A percentile compares a stretch with the other conserved stretches of the same genome.
Conservation (phyloP, 2,113 vertebrate species). For the Ptychochromis oligacanthus region DNA sequence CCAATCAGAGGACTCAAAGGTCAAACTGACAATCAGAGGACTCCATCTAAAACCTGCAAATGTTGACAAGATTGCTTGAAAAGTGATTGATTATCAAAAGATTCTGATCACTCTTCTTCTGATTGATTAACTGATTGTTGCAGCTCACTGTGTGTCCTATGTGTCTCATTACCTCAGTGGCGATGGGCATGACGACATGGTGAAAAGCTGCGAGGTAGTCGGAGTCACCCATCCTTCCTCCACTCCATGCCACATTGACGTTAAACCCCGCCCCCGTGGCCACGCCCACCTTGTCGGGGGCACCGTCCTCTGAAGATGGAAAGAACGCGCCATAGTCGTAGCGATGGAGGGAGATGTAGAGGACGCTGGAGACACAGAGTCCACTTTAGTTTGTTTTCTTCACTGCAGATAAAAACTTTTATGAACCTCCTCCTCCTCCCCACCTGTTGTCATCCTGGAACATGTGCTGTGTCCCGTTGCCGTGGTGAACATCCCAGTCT, state of each 20-base stretch:
- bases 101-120: background rate
- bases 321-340: slow-evolving; percentile 89
- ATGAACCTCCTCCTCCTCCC: background rate
- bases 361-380: slow-evolving; percentile 69
- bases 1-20: too few relatives aligned
- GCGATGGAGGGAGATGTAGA: slow-evolving; percentile 90
- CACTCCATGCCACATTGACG: slow-evolving; percentile 89
- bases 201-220: slow-evolving; percentile 90
- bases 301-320: slow-evolving; percentile 83
- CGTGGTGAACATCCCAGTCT: slow-evolving; percentile 93
- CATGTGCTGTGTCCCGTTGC: slow-evolving; percentile 93
- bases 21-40: accelerated
- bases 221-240: slow-evolving; percentile 83
- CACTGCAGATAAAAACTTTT: background rate
- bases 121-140: background rate
- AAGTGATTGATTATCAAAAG: background rate
- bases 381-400: background rate
- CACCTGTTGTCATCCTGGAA: slow-evolving; percentile 89
- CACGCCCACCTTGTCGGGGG: slow-evolving; percentile 77
- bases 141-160: background rate
- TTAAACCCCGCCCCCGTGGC: slow-evolving; percentile 84
- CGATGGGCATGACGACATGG: slow-evolving; percentile 86
- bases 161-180: slow-evolving; percentile 80
- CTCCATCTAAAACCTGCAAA: background rate
- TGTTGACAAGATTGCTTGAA: background rate